A percentile compares a stretch with the other conserved stretches of the same genome.
These are phyloP conservation scores for Ophioderma brevispina DNA, from an alignment of 35 echinoderm and acorn worm species.

Conservation along the genomic window DNA sequence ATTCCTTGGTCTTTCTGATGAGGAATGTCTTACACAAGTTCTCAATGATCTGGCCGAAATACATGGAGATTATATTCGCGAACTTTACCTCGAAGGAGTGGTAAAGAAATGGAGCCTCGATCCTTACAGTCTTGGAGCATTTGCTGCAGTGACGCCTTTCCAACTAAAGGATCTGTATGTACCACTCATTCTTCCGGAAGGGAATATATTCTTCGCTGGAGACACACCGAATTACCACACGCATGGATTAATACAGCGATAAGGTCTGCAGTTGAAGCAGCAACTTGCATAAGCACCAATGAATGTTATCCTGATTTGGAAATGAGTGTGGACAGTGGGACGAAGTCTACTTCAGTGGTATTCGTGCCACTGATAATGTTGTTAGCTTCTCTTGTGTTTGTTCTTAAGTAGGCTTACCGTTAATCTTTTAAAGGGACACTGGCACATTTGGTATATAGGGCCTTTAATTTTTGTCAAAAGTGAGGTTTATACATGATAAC, in stretches of 20 bases:
- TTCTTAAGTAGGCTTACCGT: too few relatives aligned
- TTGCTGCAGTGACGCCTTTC: background rate
- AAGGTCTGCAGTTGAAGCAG: background rate
- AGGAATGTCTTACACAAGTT: background rate
- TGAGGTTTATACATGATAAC: too few relatives aligned
- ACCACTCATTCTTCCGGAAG: background rate
- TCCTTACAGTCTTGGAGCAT: background rate
- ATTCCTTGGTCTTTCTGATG: background rate
- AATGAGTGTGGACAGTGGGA: too few relatives aligned
- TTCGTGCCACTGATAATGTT: too few relatives aligned
- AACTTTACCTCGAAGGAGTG: too few relatives aligned
- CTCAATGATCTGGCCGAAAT: background rate
- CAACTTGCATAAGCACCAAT: background rate
- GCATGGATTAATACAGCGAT: background rate
- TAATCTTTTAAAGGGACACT: too few relatives aligned
- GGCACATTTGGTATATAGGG: too few relatives aligned
- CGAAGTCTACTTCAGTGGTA: too few relatives aligned
- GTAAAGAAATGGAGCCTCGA: background rate
- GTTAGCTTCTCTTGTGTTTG: too few relatives aligned
- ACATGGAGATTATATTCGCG: background rate
- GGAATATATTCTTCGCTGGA: background rate
- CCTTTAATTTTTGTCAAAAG: too few relatives aligned
- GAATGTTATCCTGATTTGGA: background rate
- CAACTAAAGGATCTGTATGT: background rate
- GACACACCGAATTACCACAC: background rate